Evolutionary conservation across 1,140 invertebrate species (phyloP).

Genomic region (Venturia canescens): DNA sequence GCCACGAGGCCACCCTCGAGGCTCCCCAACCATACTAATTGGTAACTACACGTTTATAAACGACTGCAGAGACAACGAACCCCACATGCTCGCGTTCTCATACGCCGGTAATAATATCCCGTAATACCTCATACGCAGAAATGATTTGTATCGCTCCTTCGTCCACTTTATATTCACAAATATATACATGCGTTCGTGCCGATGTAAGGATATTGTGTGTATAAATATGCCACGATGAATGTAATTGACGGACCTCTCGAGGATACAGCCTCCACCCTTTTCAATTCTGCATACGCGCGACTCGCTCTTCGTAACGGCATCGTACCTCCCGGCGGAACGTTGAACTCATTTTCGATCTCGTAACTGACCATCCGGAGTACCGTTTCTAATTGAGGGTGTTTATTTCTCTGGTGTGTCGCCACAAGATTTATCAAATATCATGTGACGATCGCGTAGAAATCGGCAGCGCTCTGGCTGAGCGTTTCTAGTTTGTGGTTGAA

Average conservation of each 20-base stretch:
- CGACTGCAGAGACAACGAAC: background rate
- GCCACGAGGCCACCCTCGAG: conserved; percentile 41
- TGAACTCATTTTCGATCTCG: conserved; percentile 24
- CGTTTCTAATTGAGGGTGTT: conserved; percentile 25
- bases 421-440: too few species aligned
- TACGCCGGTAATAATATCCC: background rate
- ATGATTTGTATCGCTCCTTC: conserved; percentile 46
- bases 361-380: background rate
- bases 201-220: background rate
- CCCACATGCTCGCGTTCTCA: conserved; percentile 3
- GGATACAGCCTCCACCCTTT: background rate
- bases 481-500: too few species aligned
- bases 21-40: conserved; percentile 42
- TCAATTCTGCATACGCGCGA: background rate
- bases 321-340: conserved; percentile 25
- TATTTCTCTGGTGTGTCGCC: background rate
- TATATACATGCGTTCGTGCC: background rate
- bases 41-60: conserved; percentile 37
- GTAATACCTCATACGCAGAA: conserved; percentile 33
- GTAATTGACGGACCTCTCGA: conserved; percentile 34
- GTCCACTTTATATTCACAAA: background rate
- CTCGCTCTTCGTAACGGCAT: background rate
- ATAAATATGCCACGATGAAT: background rate
- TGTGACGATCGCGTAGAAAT: too few species aligned
- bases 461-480: too few species aligned